phyloP scores from a whole-genome alignment of 1,140 invertebrate genomes.

The Zaprionus ghesquierei region DNA sequence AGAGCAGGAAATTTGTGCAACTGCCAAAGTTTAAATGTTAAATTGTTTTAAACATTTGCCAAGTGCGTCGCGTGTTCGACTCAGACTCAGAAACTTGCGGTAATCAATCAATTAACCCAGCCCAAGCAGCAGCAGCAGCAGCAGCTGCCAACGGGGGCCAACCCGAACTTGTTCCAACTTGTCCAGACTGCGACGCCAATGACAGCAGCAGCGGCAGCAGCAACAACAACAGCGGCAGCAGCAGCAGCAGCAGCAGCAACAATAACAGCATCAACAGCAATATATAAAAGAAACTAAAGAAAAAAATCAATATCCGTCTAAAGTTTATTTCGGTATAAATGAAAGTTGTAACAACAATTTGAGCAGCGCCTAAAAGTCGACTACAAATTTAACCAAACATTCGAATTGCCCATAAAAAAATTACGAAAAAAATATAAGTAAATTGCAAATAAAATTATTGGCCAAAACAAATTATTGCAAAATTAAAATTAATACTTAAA shows the following conservation, averaged over 20 bases:
- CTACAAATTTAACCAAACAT: not conserved
- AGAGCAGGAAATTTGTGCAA: constrained; percentile 34
- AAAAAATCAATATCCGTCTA: constrained; percentile 83
- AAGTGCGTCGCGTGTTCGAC: constrained; percentile 39
- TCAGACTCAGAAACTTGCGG: constrained; percentile 23
- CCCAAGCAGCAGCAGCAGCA: not conserved
- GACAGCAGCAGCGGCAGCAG: constrained; percentile 38
- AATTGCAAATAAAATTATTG: constrained; percentile 14
- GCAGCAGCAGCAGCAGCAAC: constrained; percentile 19
- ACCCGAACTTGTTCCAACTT: constrained; percentile 11
- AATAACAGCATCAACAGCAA: constrained; percentile 28
- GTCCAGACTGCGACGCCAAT: constrained; percentile 32
- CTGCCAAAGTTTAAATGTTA: constrained; percentile 49
- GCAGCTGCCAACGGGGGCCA: constrained; percentile 15
- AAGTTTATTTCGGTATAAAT: constrained; percentile 80
- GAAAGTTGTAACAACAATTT: constrained; percentile 43
- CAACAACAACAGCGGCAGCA: not conserved
- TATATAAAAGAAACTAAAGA: constrained; percentile 11
- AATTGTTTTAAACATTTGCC: constrained; percentile 47
- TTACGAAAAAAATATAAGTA: constrained; percentile 1
- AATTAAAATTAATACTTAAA: not conserved
- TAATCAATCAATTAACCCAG: constrained; percentile 71
- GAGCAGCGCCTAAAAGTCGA: constrained; percentile 20
- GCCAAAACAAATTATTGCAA: not conserved
- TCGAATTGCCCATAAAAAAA: constrained; percentile 1